Evolutionary conservation across 1,140 invertebrate species (phyloP).

Genomic region (Pogonomyrmex barbatus): DNA sequence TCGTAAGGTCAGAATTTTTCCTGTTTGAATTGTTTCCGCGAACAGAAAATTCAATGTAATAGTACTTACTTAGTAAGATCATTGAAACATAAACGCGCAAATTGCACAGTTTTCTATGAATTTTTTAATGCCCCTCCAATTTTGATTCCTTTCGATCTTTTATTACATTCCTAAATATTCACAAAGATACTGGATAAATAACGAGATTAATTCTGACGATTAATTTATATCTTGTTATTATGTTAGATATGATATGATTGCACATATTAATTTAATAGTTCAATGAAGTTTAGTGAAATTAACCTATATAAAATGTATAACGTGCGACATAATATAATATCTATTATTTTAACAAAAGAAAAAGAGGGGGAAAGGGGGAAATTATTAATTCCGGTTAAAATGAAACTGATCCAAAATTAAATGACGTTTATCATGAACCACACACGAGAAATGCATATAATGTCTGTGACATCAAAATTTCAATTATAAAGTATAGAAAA

Average conservation of each 20-base stretch:
- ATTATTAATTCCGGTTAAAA: constrained; percentile 36
- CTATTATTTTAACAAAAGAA: constrained; percentile 18
- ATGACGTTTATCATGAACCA: constrained; percentile 25
- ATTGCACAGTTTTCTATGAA: neutral
- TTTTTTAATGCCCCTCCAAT: neutral
- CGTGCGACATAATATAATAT: neutral
- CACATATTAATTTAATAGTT: neutral
- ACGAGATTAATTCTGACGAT: constrained; percentile 4
- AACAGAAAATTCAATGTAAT: constrained; percentile 21
- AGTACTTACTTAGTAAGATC: neutral
- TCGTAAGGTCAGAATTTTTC: constrained; percentile 1
- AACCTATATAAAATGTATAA: constrained; percentile 17
- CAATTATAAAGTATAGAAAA: constrained; percentile 29
- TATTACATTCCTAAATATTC: neutral
- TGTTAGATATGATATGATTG: constrained; percentile 5
- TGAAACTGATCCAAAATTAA: constrained; percentile 17
- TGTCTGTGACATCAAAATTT: constrained; percentile 41
- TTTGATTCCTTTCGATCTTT: neutral
- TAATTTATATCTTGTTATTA: constrained; percentile 19
- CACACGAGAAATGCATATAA: neutral
- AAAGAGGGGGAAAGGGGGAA: neutral
- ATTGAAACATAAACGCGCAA: constrained; percentile 6
- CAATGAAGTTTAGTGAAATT: constrained; percentile 14
- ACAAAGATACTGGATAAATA: neutral
- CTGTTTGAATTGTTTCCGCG: constrained; percentile 9